These are phyloP conservation scores for Bucco capensis DNA, from an alignment of 2,113 vertebrate species.

Conservation along the genomic window DNA sequence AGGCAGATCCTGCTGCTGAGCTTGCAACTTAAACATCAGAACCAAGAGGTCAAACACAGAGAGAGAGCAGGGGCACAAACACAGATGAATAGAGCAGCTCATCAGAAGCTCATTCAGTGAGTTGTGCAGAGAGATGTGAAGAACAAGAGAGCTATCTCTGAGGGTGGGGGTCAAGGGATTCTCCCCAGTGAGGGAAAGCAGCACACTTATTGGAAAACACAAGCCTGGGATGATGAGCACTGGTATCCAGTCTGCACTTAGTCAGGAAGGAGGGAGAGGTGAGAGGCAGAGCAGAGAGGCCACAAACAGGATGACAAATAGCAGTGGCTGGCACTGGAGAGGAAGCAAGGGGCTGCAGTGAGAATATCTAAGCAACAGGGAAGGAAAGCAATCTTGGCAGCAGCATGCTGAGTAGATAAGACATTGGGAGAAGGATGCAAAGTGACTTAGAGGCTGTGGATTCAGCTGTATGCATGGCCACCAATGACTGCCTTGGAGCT, in stretches of 20 bases:
- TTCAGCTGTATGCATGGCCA: background rate
- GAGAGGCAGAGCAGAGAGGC: background rate
- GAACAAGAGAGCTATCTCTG: background rate
- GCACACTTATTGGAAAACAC: background rate
- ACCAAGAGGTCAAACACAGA: background rate
- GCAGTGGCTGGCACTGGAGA: background rate
- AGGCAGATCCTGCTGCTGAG: background rate
- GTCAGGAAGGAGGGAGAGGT: background rate
- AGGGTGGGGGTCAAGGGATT: background rate
- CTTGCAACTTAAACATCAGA: background rate
- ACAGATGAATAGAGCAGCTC: background rate
- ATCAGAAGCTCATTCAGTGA: background rate
- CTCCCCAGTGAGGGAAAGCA: background rate
- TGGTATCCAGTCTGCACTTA: background rate
- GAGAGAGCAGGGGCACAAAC: background rate
- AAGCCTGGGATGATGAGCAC: background rate
- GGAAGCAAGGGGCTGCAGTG: background rate
- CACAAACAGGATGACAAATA: fast-evolving
- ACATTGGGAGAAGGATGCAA: background rate
- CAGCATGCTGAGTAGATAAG: background rate
- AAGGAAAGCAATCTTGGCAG: background rate
- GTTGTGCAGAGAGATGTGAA: background rate
- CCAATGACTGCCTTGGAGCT: background rate
- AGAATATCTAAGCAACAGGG: background rate
- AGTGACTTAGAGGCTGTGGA: background rate